phyloP scores from a whole-genome alignment of 1,140 invertebrate species.

The Thalassaphorura encarpata region DNA sequence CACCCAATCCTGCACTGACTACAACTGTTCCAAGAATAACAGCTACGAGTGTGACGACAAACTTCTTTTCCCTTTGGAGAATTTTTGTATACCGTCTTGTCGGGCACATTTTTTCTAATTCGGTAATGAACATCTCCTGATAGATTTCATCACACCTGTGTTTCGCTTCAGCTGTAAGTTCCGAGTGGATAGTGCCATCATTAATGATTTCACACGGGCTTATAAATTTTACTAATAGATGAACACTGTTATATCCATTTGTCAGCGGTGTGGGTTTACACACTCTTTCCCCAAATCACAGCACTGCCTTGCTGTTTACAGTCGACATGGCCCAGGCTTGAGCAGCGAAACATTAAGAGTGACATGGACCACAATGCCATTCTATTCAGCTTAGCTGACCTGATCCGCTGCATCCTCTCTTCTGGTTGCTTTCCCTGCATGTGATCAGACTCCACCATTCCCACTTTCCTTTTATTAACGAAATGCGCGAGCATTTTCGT shows the following conservation, averaged over 20 bases:
- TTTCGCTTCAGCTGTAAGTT: neutral
- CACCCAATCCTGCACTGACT: neutral
- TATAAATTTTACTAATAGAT: neutral
- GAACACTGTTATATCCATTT: neutral
- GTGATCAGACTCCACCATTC: too few species aligned
- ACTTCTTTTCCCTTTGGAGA: neutral
- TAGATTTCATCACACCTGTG: too few species aligned
- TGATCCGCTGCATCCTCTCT: too few species aligned
- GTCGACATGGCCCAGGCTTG: too few species aligned
- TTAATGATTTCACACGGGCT: neutral
- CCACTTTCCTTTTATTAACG: too few species aligned
- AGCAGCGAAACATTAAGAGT: too few species aligned
- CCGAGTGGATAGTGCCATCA: neutral
- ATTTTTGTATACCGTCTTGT: neutral
- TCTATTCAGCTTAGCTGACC: too few species aligned
- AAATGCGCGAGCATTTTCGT: too few species aligned
- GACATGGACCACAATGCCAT: too few species aligned
- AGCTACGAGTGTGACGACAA: neutral
- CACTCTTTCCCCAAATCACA: conserved; percentile 3
- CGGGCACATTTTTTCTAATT: conserved; percentile 9
- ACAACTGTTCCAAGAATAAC: neutral
- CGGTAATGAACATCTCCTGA: conserved; percentile 2
- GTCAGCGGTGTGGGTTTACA: neutral
- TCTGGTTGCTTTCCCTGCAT: too few species aligned
- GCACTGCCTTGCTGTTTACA: too few species aligned